Evolutionary conservation across 1,140 invertebrate genomes (phyloP).

Genomic region (Nebria ingens): DNA sequence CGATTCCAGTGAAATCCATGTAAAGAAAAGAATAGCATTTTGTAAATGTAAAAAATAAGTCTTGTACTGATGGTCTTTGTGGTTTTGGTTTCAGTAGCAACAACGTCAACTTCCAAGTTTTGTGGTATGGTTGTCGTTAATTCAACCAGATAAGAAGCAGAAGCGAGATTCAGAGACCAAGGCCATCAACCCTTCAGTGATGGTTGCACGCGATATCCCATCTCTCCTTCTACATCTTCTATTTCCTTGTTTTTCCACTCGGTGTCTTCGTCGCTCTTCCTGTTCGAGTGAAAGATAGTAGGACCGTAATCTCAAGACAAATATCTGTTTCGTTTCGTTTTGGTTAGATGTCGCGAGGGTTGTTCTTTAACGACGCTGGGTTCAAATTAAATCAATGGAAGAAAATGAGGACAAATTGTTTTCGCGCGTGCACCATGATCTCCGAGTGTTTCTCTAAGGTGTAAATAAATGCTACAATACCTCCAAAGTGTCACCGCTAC

Average conservation of each 20-base stretch:
- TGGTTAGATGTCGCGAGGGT: constrained; percentile 2
- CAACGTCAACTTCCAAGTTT: too few relatives aligned
- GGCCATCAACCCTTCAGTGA: background rate
- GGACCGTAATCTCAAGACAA: background rate
- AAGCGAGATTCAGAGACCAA: background rate
- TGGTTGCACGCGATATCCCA: background rate
- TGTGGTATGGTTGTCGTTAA: background rate
- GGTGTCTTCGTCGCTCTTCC: background rate
- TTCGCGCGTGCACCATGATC: background rate
- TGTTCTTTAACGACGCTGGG: background rate
- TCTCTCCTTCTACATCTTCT: too few relatives aligned
- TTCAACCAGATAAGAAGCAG: background rate
- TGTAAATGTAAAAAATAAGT: too few relatives aligned
- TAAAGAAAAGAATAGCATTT: too few relatives aligned
- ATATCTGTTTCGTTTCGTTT: background rate
- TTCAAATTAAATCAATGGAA: constrained; percentile 7
- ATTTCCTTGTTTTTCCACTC: background rate
- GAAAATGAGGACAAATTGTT: constrained; percentile 8
- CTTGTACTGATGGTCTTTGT: too few relatives aligned
- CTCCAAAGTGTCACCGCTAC: too few relatives aligned
- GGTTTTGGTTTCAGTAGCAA: too few relatives aligned
- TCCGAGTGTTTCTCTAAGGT: background rate
- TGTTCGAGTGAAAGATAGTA: too few relatives aligned
- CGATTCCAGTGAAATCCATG: too few relatives aligned
- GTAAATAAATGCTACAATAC: background rate